Base-by-base conservation (phyloP, 2,797 vertebrate species). In the Echeneis naucrates region DNA sequence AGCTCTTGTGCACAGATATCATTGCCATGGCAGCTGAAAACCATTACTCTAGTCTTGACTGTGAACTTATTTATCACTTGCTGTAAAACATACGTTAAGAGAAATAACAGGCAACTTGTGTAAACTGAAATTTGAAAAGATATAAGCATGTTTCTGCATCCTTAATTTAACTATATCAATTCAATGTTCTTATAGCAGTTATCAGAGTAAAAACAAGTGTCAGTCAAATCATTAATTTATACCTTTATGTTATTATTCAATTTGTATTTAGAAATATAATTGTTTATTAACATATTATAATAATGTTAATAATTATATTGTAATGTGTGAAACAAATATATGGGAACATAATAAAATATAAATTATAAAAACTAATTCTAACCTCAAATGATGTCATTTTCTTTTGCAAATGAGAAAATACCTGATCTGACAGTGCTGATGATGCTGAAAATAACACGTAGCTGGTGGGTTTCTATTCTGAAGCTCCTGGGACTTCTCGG, bases 41-140 rank as follows among this genome's bases (percentile, higher is more conserved):
- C 33, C n/a, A 64, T 37, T 57, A 24, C 45, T 35, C 45, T 57
- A 17, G 12, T 60, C 52, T 62, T 21, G 9, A 72, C 38, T 21
- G 54, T 72, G 54, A 80, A 65, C 9, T 35, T 84, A 77, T 83
- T 84, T 87, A 84, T 84, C 80, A 38, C 52, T 51, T 68, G 13
- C 13, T 38, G 37, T 38, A 38, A 33, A 74, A 67, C 21, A 61
- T 77, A 66, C 32, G 27, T 57, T 53, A 50, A 23, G 37, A 32
- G 58, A 14, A 78, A 8, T 52, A 38, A 60, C 42, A 50, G 59
- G 5, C n/a, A 33, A 75, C 78, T 48, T 26, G 66, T 78, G 32
- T 59, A 9, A 72, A 51, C 30, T 30, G 1, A 60, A 26, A 69
- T 45, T 3, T 66, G 32, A 60, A 56, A 48, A 65, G 21, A 21